Evolutionary conservation across 2,113 vertebrate species (phyloP).

Genomic region (Zosterops pallidus): DNA sequence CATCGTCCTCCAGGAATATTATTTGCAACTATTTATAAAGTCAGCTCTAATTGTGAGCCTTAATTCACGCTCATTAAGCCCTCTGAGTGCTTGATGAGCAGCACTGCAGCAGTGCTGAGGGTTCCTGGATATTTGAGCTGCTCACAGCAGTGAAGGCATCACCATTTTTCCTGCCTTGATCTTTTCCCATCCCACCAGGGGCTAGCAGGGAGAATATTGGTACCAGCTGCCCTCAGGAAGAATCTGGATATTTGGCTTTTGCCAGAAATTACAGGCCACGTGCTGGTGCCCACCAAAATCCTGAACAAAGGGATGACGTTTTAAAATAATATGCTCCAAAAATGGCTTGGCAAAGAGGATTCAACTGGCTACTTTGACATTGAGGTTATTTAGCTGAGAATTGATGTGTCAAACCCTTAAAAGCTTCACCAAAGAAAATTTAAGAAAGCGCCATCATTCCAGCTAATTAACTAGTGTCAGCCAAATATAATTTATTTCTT

Average conservation of each 20-base stretch:
- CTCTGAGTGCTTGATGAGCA: neutral
- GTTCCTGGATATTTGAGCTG: neutral
- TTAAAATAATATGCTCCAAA: slow-evolving; percentile 21
- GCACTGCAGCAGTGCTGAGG: neutral
- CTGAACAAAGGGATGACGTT: slow-evolving; percentile 18
- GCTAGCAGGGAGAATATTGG: neutral
- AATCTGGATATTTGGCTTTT: neutral
- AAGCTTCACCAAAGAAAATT: slow-evolving; percentile 72
- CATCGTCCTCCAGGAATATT: neutral
- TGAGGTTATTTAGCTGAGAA: slow-evolving; percentile 60
- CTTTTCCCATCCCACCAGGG: neutral
- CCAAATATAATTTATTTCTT: slow-evolving; percentile 70
- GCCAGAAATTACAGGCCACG: neutral
- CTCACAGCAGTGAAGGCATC: neutral
- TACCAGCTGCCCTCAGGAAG: neutral
- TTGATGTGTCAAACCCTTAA: slow-evolving; percentile 74
- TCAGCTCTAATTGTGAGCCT: neutral
- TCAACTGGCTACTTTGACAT: slow-evolving; percentile 34
- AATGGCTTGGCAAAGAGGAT: neutral
- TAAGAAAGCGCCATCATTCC: slow-evolving; percentile 68
- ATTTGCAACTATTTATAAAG: neutral
- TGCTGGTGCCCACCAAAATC: neutral
- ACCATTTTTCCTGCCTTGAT: neutral
- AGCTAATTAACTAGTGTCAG: slow-evolving; percentile 76
- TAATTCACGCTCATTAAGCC: neutral